Conservation (phyloP, 2,797 vertebrate genomes). For the Lepus oiostolus region DNA sequence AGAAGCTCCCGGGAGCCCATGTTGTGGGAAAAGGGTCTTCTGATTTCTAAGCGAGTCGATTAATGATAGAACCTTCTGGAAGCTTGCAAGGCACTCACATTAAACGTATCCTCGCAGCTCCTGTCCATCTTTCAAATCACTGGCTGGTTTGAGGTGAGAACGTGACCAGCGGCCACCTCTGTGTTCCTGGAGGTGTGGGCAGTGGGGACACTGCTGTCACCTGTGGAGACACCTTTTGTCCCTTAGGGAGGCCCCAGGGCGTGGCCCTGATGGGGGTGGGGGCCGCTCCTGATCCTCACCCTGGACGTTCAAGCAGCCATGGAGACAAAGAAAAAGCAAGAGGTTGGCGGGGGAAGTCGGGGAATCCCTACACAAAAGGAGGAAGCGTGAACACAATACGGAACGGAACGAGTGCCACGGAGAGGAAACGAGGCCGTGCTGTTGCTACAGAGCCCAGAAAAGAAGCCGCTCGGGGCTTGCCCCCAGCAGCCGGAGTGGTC, state of each 20-base stretch:
- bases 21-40: background rate
- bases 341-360: constrained; percentile 71
- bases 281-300: background rate
- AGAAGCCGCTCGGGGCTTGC: background rate
- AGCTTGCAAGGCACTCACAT: background rate
- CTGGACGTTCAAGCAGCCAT: background rate
- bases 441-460: background rate
- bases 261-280: background rate
- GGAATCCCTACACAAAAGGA: constrained; percentile 87
- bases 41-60: background rate
- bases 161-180: rapidly evolving
- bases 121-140: background rate
- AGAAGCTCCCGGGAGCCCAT: background rate
- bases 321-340: constrained; percentile 65
- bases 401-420: background rate
- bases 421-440: constrained; percentile 79
- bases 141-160: background rate
- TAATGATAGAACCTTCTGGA: background rate
- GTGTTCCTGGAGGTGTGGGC: background rate
- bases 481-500: background rate
- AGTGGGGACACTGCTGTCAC: background rate
- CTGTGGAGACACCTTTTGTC: background rate
- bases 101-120: background rate
- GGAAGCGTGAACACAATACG: constrained; percentile 84
- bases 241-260: background rate